phyloP scores from a whole-genome alignment of 2,113 vertebrate genomes.

The Seriola dumerili region DNA sequence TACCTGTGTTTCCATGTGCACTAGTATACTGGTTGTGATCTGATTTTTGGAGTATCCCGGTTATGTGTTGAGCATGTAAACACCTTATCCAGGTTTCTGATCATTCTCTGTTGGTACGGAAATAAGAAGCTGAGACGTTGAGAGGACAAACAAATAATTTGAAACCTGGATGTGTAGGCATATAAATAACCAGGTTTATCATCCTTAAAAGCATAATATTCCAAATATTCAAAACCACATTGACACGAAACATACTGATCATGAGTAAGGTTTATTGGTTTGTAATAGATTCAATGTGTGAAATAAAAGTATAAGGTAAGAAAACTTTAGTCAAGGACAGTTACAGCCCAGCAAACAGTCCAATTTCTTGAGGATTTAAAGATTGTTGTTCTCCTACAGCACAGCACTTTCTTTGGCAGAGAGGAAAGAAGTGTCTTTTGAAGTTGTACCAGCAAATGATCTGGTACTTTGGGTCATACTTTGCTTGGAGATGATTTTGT shows the following conservation, averaged over 20 bases:
- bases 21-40: neutral
- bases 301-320: neutral
- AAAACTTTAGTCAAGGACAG: neutral
- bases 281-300: neutral
- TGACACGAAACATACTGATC: neutral
- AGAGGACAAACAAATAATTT: neutral
- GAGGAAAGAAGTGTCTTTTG: neutral
- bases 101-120: neutral
- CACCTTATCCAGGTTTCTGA: neutral
- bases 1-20: neutral
- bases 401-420: neutral
- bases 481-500: slow-evolving; percentile 20
- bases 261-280: neutral
- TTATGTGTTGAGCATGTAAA: neutral
- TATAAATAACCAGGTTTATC: neutral
- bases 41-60: neutral
- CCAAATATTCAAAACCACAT: no score
- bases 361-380: neutral
- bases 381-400: neutral
- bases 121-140: neutral
- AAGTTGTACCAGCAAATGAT: slow-evolving; percentile 12
- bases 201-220: neutral
- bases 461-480: slow-evolving; percentile 18
- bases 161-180: neutral
- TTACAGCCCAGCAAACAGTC: neutral